A percentile compares a stretch with the other conserved stretches of the same genome.
Conservation (phyloP, 2,888 invertebrate genomes). For the Drosophila dives region DNA sequence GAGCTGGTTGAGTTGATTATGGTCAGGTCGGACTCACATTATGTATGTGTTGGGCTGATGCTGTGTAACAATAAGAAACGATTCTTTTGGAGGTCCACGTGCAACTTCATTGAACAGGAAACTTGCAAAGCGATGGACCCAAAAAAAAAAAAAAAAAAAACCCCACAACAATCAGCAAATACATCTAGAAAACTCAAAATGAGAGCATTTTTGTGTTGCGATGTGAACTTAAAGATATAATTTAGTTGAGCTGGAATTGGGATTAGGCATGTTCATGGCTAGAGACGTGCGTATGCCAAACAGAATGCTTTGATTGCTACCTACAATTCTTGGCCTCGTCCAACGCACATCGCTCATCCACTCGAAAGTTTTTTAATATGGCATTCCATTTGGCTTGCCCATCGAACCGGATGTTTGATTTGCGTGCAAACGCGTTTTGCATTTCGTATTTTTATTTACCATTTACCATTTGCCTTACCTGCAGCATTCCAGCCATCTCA, state of each 20-base stretch:
- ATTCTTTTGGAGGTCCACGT: constrained; percentile 56
- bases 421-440: constrained; percentile 48
- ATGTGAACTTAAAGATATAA: constrained; percentile 49
- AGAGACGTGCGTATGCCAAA: constrained; percentile 22
- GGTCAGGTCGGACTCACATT: constrained; percentile 29
- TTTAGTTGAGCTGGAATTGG: constrained; percentile 43
- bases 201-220: constrained; percentile 4
- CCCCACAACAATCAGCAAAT: constrained; percentile 8
- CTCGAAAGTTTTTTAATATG: constrained; percentile 3
- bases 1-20: not conserved
- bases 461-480: constrained; percentile 6
- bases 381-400: not conserved
- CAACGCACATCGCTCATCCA: not conserved
- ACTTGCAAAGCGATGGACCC: constrained; percentile 64
- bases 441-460: constrained; percentile 27
- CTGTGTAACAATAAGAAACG: constrained; percentile 60
- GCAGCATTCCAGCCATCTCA: not conserved
- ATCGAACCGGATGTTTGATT: constrained; percentile 46
- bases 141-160: constrained; percentile 26
- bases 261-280: constrained; percentile 45
- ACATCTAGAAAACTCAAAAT: constrained; percentile 6
- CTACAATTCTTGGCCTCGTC: constrained; percentile 7
- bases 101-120: constrained; percentile 77
- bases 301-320: constrained; percentile 12
- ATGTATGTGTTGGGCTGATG: constrained; percentile 57